Base-by-base conservation (phyloP, 2,113 vertebrate genomes). In the Apeltes quadracus region DNA sequence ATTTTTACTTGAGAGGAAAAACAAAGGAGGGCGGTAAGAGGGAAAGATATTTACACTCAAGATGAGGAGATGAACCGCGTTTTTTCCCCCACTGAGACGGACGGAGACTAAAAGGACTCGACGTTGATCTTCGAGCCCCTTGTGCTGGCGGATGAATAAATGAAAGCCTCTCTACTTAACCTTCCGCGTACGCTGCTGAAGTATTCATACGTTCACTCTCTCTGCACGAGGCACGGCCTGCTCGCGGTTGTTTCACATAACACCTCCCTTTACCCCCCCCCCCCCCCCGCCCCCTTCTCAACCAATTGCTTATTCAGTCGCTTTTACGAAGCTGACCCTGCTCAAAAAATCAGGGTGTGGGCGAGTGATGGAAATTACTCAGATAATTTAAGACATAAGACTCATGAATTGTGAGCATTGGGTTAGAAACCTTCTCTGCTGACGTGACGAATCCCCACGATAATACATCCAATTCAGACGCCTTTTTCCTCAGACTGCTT, bases 21-120 rank as follows among this genome's bases (percentile, higher is more conserved):
- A 84, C 62, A 84, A 69, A 87, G 72, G 43, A 75, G 87, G 84
- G 78, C 69, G 82, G 88, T 84, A 90, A 74, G 59, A 77, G 82
- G 86, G 79, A 75, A 12, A 87, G 65, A 55, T 65, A 41, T 69
- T 76, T 81, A 63, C 67, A 69, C 75, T 79, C 61, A 29, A 76
- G 77, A 71, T 39, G 7, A 75, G 61, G 84, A 79, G 84, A 88
- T 76, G 81, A 80, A 81, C 82, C 32, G 29, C 5, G 75, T 72
- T 81, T 23, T 69, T 68, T 32, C 29, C 5, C 29, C 29, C 29
- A 68, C 32, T 56, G 36, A 70, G 48, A 34, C 69, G 39, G 29
- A 65, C 48, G 23, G 68, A 75, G 50, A 36, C 25, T 53, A 53
- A 54, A 63, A 36, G 25, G 23, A 48, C 63, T 25, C 38, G 63